These are phyloP conservation scores for Pogona vitticeps DNA, from an alignment of 2,113 vertebrate species.

Conservation along the genomic window DNA sequence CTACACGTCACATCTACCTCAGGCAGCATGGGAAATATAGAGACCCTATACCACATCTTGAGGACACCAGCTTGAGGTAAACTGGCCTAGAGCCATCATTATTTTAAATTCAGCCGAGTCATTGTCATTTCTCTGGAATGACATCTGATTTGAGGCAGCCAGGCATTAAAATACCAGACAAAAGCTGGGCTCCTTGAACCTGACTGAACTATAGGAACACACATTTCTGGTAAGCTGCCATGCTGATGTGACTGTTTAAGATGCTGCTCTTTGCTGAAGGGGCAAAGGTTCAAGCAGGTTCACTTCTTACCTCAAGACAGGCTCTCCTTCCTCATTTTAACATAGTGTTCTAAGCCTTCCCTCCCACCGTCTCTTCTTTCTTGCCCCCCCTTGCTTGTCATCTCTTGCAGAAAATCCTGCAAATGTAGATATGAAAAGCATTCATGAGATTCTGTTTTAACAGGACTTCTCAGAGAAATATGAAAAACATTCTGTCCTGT, in stretches of 20 bases:
- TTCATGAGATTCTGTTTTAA: fast-evolving
- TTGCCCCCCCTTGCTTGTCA: not conserved
- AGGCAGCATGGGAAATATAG: not conserved
- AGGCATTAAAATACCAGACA: conserved; percentile 75
- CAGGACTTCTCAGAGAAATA: not conserved
- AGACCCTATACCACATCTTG: not conserved
- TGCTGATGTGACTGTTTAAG: conserved; percentile 43
- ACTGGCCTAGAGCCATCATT: conserved; percentile 48
- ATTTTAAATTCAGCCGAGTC: conserved; percentile 63
- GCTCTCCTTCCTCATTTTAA: conserved; percentile 3
- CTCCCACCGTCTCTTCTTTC: not conserved
- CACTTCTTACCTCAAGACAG: not conserved
- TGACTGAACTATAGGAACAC: conserved; percentile 63
- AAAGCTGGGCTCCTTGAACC: conserved; percentile 46
- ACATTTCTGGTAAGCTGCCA: conserved; percentile 57
- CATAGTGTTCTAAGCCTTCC: fast-evolving
- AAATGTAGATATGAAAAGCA: not conserved
- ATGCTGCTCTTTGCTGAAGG: conserved; percentile 33
- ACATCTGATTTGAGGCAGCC: conserved; percentile 69
- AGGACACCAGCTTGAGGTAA: not conserved
- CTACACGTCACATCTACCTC: not conserved
- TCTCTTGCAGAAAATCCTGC: not conserved
- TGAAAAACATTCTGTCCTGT: not conserved
- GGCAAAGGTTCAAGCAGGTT: conserved; percentile 62
- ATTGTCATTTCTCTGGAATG: conserved; percentile 70